Evolutionary conservation across 2,113 vertebrate species (phyloP), one percentile per base, ranked within the genome.

Genomic region (Gnathonemus echidnorhynchus): DNA sequence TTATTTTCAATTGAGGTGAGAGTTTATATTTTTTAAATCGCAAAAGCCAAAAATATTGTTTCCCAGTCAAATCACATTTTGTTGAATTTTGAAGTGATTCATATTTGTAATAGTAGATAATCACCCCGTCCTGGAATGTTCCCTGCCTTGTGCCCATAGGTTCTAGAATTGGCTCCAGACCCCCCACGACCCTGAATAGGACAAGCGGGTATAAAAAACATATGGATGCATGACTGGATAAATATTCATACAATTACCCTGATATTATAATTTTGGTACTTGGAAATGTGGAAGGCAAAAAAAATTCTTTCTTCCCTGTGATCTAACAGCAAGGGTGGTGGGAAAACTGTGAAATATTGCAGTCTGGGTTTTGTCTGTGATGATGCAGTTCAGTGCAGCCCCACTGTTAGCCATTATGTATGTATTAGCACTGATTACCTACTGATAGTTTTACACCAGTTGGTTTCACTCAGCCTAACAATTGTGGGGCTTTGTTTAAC

Each of bases 361-460:
- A 96, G 96, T 96, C 96, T 98, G 95, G 91, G 92, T 96, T 97
- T 95, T 95, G 95, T 97, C 97, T 95, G 92, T 92, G 90, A 94
- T 97, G 97, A 98, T 97, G 95, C 95, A 97, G 96, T 96, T 94
- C 94, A 97, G 96, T 95, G 96, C 95, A 96, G 96, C 95, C 93
- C 95, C 96, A 96, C 97, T 97, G 97, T 97, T 97, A 97, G 95
- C 96, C 95, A 98, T 98, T 98, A 98, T 98, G 97, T 97, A 97
- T 97, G 97, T 98, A 99, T 99, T 99, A 98, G 96, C 95, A 96
- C 96, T 98, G 97, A 99, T 98, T 98, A 98, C 96, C 96, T 97
- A 96, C 96, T 98, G 97, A 98, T 98, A 97, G 96, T 94, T 91
- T 93, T 95, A 95, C 94, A 94, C 96, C 97, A 97, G 97, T 97